phyloP scores from a whole-genome alignment of 2,797 vertebrate species.

The Crax fasciolata region DNA sequence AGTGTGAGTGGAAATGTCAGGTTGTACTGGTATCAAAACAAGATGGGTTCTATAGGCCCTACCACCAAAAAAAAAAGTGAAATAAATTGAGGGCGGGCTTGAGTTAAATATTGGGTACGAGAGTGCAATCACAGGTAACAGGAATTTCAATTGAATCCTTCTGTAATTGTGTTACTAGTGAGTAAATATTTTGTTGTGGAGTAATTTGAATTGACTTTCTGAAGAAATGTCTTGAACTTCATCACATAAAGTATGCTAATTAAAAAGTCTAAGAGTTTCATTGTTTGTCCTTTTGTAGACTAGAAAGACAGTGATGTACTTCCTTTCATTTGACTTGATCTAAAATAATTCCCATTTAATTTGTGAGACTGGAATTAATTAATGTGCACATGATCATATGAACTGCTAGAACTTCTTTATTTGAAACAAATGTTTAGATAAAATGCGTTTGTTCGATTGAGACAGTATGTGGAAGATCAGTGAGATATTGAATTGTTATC shows the following conservation, averaged over 20 bases:
- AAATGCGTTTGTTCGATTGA: fast-evolving
- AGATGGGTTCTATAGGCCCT: background rate
- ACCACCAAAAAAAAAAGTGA: background rate
- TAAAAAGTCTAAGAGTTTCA: background rate
- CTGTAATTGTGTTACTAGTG: background rate
- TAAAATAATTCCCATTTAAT: background rate
- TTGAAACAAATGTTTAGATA: background rate
- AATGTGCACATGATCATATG: background rate
- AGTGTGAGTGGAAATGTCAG: background rate
- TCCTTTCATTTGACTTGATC: background rate
- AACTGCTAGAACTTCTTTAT: background rate
- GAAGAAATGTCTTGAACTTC: background rate
- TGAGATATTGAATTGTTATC: background rate
- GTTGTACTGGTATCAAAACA: background rate
- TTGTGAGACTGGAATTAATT: background rate
- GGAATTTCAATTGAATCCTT: background rate
- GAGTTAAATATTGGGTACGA: background rate
- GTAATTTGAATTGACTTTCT: conserved; percentile 15
- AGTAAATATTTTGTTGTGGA: background rate
- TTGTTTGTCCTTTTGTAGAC: background rate
- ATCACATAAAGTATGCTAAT: background rate
- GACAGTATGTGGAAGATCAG: background rate
- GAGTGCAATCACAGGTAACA: background rate
- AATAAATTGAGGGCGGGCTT: background rate
- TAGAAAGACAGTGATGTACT: background rate